Evolutionary conservation across 2,888 invertebrate genomes (phyloP), one percentile per base, ranked within the genome.

Genomic region (Yponomeuta plumbellus): DNA sequence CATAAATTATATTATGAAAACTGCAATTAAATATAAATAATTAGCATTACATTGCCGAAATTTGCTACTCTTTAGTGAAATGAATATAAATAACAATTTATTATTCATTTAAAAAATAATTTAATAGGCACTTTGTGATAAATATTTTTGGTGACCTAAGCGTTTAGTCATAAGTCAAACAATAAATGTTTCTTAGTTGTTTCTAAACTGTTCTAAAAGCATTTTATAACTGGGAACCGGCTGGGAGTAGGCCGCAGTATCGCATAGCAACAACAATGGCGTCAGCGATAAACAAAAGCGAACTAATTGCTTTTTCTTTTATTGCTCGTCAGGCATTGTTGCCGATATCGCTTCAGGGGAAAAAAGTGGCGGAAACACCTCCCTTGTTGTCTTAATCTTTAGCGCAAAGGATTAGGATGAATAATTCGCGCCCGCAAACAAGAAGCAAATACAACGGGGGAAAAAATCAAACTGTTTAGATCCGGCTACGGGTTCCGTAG

Each of bases 301-400:
- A 69, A 73, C 75, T 83, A 83, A 83, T 84, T 82, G 80, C 80
- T 23, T 65, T 67, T 76, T 80, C 78, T 80, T 80, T 80, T 80
- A 78, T 77, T 78, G 69, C 68, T 68, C 56, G 58, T 39, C 59
- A 70, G 71, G 73, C 69, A 71, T 81, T 82, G 82, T 78, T 70
- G 73, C 72, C 75, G 75, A 78, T 83, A 81, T 79, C 78, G 67
- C 61, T 77, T 76, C 76, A 56, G 69, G 44, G 17, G 67, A 81
- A 81, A 79, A 81, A 82, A 79, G 72, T 70, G 71, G 72, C 70
- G 72, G 64, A 67, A 66, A 26, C 67, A 66, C 66, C 66, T 67
- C 62, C 66, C 66, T 21, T n/a, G 73, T 74, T 70, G 73, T 68
- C 66, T 72, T 80, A 79, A 81, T 82, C 82, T 79, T 67, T 72